A percentile compares a stretch with the other conserved stretches of the same genome.
These are phyloP conservation scores for Aromia moschata DNA, from an alignment of 2,888 invertebrate species.

Conservation along the genomic window DNA sequence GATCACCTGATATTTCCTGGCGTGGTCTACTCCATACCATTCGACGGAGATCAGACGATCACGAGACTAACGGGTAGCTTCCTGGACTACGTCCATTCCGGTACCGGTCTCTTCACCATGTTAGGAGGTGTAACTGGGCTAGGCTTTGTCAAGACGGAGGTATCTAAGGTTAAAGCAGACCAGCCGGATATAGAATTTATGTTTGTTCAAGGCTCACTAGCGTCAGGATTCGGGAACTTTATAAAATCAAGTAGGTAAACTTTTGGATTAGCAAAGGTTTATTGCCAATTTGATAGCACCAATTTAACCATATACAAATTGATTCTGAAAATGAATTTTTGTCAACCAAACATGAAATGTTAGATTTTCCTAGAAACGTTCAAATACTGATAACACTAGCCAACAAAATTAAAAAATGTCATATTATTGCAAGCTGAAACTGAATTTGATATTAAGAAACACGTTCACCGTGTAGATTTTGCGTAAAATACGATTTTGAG, in stretches of 20 bases:
- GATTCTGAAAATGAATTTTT: too few relatives aligned
- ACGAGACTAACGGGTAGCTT: not conserved
- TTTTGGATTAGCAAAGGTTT: too few relatives aligned
- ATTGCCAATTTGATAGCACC: too few relatives aligned
- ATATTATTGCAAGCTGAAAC: too few relatives aligned
- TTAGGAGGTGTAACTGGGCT: not conserved
- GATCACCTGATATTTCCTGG: constrained; percentile 64
- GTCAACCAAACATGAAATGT: too few relatives aligned
- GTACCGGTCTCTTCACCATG: not conserved
- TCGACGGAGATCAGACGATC: not conserved
- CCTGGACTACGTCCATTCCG: not conserved
- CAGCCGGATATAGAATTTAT: not conserved
- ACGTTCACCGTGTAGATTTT: too few relatives aligned
- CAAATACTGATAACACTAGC: too few relatives aligned
- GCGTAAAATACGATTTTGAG: too few relatives aligned
- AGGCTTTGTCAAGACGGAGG: not conserved
- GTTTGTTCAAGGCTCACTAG: not conserved
- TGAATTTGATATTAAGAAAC: too few relatives aligned
- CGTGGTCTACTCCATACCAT: constrained; percentile 1
- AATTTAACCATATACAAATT: too few relatives aligned
- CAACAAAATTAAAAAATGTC: too few relatives aligned
- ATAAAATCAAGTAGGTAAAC: not conserved
- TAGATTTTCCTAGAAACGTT: too few relatives aligned
- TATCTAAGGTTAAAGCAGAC: not conserved
- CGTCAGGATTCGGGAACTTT: not conserved